Evolutionary conservation across 2,113 vertebrate genomes (phyloP).

Genomic region (Rallus limicola): DNA sequence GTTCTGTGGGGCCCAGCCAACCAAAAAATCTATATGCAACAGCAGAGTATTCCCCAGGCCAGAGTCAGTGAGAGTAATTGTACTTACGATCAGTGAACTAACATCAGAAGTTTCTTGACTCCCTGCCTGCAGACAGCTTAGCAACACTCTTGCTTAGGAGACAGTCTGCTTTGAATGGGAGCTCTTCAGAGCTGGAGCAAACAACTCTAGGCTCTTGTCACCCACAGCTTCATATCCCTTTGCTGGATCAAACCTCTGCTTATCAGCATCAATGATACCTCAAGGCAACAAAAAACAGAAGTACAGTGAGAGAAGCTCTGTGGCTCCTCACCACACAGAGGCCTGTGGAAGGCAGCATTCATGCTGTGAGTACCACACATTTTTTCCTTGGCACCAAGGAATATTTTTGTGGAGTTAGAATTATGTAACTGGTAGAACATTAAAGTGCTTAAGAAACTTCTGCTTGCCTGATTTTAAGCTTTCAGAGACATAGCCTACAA

Average conservation of each 20-base stretch:
- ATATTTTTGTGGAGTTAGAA: not conserved
- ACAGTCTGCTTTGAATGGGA: not conserved
- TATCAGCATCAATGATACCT: not conserved
- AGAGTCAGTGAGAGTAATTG: not conserved
- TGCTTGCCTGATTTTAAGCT: not conserved
- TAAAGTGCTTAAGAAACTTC: not conserved
- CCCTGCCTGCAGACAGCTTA: not conserved
- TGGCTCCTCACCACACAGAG: not conserved
- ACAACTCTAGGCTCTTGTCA: not conserved
- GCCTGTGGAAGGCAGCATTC: not conserved
- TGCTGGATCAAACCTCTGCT: not conserved
- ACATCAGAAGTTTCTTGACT: not conserved
- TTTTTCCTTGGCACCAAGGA: not conserved
- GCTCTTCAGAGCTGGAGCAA: not conserved
- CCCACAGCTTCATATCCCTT: fast-evolving
- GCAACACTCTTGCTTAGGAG: not conserved
- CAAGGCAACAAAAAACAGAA: not conserved
- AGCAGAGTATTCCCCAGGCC: not conserved
- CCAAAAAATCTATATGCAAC: not conserved
- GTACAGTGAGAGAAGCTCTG: not conserved
- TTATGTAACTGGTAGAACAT: not conserved
- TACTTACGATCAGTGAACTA: not conserved
- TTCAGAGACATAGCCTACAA: not conserved
- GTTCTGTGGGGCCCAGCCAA: not conserved
- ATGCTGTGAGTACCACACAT: not conserved